Base-by-base conservation (phyloP, 2,113 vertebrate genomes). In the Morone saxatilis region DNA sequence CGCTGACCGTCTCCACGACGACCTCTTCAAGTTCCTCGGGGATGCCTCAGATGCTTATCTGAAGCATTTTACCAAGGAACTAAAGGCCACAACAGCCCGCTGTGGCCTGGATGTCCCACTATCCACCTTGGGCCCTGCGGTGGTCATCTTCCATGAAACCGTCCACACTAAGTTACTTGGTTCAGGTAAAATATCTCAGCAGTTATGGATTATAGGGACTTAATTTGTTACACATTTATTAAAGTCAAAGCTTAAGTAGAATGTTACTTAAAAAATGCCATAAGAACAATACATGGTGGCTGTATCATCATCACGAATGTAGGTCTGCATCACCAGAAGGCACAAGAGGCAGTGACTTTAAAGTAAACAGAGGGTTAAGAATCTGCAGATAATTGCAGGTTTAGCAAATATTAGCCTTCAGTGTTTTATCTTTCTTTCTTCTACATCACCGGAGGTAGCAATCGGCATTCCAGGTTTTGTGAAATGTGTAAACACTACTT, bases 91-190 rank as follows among this genome's bases (percentile, higher is more conserved):
- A 10, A 98, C 97, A 51, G 96, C 98, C 51, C 97, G 98, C 63
- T 99, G 98, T 77, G 98, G 98, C 54, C 96, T 99, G 80, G 98
- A 99, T 79, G 98, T 99, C 81, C 98, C 98, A 12, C 95, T 99
- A 65, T 99, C 98, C 78, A 98, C 97, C 19, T 89, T 99, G 93
- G 98, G 98, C 72, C 98, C 98, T 13, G 97, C 97, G 22, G 98
- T 99, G 86, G 96, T 99, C 91, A 99, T 99, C 95, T 99, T 99
- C 94, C 98, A 99, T 4, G 98, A 99, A 94, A 99, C 98, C 36
- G 97, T 99, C 76, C 98, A 99, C 90, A 99, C 98, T 79, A 99
- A 98, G 73, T 94, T 99, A 13, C 94, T 99, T 76, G 98, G 98
- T 78, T 97, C 98, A 95, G 98, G 89, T 91, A 87, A 68, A 70